Evolutionary conservation across 2,113 vertebrate genomes (phyloP), one percentile per base, ranked within the genome.

Genomic region (Mohoua ochrocephala): DNA sequence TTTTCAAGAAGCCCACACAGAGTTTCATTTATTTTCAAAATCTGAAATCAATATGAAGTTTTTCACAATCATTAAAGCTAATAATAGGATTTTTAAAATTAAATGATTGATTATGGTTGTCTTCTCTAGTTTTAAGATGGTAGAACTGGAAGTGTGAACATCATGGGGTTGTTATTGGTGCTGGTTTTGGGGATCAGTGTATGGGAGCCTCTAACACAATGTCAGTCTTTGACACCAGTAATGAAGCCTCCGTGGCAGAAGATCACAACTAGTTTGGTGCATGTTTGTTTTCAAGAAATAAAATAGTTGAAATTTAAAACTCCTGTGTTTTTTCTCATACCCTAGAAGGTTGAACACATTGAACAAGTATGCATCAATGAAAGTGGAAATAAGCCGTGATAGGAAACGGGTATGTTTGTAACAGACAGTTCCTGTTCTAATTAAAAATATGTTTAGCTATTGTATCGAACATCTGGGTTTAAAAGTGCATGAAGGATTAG

Each of bases 301-400:
- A 86, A 87, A n/a, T 4, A 61, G 22, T 7, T 61, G 78, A 23
- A 27, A 54, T 70, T 41, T 81, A 71, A 91, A 59, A 31, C 35
- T 68, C 81, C 27, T 82, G 30, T 69, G 21, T 56, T 94, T 96
- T 50, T 67, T 84, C 44, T 82, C 65, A 24, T 31, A 54, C 80
- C 94, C 19, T 86, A 99, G 99, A 91, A 98, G 99, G 81, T 91
- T 99, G 96, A 98, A 97, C 95, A 98, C 98, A n/a, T 87, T 99
- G 92, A 99, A 99, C 97, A 99, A 98, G 90, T 98, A 98, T 60
- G 97, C 97, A 53, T 97, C 98, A 68, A 98, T 99, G 98, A 99
- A 98, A 97, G 97, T 99, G 96, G 99, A 99, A 96, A 97, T 98
- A 84, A 96, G 96, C 59, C 96, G 53, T 74, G 97, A 97, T 20